Conservation (phyloP, 2,113 vertebrate species). For the Bungarus multicinctus region DNA sequence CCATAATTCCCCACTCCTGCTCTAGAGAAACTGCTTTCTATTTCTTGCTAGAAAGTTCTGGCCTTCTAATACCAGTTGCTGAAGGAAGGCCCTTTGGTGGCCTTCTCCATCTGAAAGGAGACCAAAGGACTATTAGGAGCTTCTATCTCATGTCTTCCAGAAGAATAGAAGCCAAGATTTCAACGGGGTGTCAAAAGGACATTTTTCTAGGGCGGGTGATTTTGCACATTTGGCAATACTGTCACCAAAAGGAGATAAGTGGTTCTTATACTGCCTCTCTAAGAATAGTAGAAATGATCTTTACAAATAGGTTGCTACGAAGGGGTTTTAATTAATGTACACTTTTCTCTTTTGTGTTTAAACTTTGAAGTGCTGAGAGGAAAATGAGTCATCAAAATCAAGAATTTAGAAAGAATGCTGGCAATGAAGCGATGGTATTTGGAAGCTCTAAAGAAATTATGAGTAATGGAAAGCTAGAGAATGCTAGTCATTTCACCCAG, state of each 20-base stretch:
- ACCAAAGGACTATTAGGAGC: not conserved
- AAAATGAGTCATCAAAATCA: constrained; percentile 20
- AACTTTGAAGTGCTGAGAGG: constrained; percentile 21
- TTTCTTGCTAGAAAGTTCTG: not conserved
- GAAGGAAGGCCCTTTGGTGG: not conserved
- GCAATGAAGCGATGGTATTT: constrained; percentile 3
- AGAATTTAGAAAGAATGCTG: constrained; percentile 12
- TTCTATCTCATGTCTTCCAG: not conserved
- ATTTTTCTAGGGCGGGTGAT: constrained; percentile 7
- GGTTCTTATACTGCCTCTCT: constrained; percentile 19
- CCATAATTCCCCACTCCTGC: not conserved
- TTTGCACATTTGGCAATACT: constrained; percentile 11
- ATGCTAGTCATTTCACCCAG: constrained; percentile 15
- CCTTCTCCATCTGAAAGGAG: not conserved
- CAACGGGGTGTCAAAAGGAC: not conserved
- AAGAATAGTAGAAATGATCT: constrained; percentile 37
- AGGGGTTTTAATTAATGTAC: not conserved
- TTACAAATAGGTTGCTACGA: not conserved
- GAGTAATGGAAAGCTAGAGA: constrained; percentile 10
- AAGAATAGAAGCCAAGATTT: not conserved
- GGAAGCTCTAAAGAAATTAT: constrained; percentile 26
- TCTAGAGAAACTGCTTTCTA: not conserved
- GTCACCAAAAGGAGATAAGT: constrained; percentile 28
- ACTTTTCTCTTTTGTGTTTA: constrained; percentile 17
- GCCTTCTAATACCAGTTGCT: not conserved